phyloP scores from a whole-genome alignment of 2,113 vertebrate genomes.

The Nibea albiflora region DNA sequence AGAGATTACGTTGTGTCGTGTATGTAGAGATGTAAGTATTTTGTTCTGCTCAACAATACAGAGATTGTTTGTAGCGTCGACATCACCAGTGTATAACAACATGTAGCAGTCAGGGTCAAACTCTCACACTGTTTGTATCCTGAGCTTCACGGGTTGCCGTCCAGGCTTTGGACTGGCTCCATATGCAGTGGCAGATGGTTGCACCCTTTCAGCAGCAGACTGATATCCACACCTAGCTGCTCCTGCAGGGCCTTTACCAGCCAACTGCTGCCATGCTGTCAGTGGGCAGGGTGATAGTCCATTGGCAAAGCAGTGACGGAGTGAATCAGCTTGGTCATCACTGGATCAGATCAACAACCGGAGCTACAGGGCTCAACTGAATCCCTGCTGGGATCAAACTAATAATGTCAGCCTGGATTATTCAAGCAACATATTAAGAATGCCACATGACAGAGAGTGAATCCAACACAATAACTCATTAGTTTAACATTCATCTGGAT shows the following conservation, averaged over 20 bases:
- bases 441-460: not conserved
- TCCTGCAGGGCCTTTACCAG: slow-evolving; percentile 25
- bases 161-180: slow-evolving; percentile 35
- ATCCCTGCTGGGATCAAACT: too few species aligned
- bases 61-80: not conserved
- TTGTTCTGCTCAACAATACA: too few species aligned
- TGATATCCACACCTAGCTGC: slow-evolving; percentile 26
- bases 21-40: too few species aligned
- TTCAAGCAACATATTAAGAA: not conserved
- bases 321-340: slow-evolving; percentile 10
- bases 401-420: not conserved
- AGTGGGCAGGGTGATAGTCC: slow-evolving; percentile 33
- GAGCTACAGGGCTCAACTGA: too few species aligned
- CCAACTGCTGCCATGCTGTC: slow-evolving; percentile 23
- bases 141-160: slow-evolving; percentile 9
- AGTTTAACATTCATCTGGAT: not conserved
- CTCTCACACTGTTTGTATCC: not conserved
- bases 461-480: not conserved
- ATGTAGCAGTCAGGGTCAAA: not conserved
- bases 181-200: slow-evolving; percentile 63
- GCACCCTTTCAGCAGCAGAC: slow-evolving; percentile 40
- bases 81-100: not conserved
- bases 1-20: too few species aligned
- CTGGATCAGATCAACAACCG: slow-evolving; percentile 2
- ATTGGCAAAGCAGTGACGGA: slow-evolving; percentile 20